phyloP scores from a whole-genome alignment of 2,113 vertebrate species.

The Burhinus oedicnemus region DNA sequence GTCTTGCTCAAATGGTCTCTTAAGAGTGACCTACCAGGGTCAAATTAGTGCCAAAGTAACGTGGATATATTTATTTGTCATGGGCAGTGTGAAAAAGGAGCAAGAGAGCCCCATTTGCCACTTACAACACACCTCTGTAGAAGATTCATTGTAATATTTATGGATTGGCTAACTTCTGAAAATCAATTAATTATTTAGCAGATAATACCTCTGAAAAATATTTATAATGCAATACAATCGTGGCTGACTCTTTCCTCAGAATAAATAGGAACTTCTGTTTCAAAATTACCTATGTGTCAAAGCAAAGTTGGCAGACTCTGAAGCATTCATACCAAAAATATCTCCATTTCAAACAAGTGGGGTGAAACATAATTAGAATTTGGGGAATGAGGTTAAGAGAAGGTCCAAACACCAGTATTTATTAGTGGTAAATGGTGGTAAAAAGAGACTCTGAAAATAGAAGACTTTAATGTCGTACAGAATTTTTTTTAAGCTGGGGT shows the following conservation, averaged over 20 bases:
- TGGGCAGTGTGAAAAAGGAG: not conserved
- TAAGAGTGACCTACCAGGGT: not conserved
- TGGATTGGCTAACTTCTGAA: not conserved
- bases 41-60: not conserved
- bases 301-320: not conserved
- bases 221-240: not conserved
- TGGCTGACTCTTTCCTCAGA: not conserved
- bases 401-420: not conserved
- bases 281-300: not conserved
- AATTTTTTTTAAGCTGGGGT: rapidly evolving
- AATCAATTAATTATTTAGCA: not conserved
- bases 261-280: not conserved
- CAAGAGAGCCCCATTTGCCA: rapidly evolving
- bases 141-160: not conserved
- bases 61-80: not conserved
- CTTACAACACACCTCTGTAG: not conserved
- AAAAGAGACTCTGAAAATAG: not conserved
- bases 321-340: not conserved
- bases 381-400: not conserved
- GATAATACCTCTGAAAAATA: not conserved
- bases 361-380: not conserved
- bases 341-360: not conserved
- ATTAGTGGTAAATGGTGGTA: not conserved
- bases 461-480: not conserved
- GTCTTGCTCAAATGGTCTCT: not conserved